Conservation (phyloP, 2,113 vertebrate species). For the Ceyx melanurus region DNA sequence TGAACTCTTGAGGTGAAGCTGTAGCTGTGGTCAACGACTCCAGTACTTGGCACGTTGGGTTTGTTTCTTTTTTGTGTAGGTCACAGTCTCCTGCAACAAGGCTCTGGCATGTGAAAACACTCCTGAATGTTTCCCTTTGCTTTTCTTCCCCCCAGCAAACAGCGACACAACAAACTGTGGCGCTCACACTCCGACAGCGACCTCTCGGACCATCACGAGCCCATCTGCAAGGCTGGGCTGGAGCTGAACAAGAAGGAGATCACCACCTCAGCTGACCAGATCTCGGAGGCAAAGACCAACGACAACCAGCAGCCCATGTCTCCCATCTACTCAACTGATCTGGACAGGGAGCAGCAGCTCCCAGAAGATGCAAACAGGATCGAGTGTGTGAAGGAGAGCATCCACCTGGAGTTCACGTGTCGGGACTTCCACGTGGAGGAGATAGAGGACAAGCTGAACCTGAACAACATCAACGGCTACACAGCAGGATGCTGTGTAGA, state of each 20-base stretch:
- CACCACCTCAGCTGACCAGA: constrained; percentile 85
- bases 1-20: background rate
- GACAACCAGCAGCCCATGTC: constrained; percentile 74
- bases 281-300: constrained; percentile 75
- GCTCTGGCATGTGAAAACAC: background rate
- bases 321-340: constrained; percentile 58
- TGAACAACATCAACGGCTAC: constrained; percentile 81
- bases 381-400: constrained; percentile 66
- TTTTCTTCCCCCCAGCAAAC: constrained; percentile 83
- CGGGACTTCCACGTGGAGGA: constrained; percentile 72
- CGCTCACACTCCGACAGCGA: constrained; percentile 94
- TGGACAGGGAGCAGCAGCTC: constrained; percentile 59
- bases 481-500: constrained; percentile 69
- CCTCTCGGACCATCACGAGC: constrained; percentile 86
- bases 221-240: constrained; percentile 81
- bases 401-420: constrained; percentile 74
- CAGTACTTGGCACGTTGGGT: background rate
- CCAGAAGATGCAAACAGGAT: constrained; percentile 43
- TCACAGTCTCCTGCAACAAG: background rate
- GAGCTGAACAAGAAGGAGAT: constrained; percentile 84
- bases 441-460: constrained; percentile 81
- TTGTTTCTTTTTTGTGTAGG: background rate
- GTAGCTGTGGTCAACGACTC: background rate
- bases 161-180: constrained; percentile 97
- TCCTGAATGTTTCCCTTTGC: background rate